Conservation (phyloP, 35 echinoderm and acorn worm species). For the Apostichopus japonicus region DNA sequence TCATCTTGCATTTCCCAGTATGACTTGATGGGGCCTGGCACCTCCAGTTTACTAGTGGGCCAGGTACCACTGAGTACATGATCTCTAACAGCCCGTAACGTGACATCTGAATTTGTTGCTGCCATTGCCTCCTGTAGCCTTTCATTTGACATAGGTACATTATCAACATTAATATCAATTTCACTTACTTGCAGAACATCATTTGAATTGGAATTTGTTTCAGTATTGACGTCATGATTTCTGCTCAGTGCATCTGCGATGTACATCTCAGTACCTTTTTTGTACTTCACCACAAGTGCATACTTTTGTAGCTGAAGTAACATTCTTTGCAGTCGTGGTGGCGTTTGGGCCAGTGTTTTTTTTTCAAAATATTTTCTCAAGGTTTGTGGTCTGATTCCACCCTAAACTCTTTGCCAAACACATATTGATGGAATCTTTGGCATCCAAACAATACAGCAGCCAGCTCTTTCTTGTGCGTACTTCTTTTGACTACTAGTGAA, state of each 20-base stretch:
- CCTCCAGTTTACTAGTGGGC: not conserved
- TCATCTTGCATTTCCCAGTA: constrained; percentile 32
- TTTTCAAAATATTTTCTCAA: constrained; percentile 42
- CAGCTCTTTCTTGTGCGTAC: constrained; percentile 42
- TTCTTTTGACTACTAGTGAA: not conserved
- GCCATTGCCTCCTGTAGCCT: constrained; percentile 20
- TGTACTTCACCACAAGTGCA: constrained; percentile 41
- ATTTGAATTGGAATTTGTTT: not conserved
- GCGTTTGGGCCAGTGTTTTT: not conserved
- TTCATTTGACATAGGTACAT: constrained; percentile 43
- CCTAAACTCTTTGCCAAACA: constrained; percentile 25
- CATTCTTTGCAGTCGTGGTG: constrained; percentile 46
- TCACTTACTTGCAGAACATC: constrained; percentile 21
- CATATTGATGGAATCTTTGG: constrained; percentile 52
- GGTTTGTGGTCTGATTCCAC: constrained; percentile 66
- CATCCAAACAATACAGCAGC: constrained; percentile 43
- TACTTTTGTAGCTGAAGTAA: constrained; percentile 33
- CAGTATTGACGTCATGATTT: constrained; percentile 1
- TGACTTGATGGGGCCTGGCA: not conserved
- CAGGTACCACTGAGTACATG: not conserved
- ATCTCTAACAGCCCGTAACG: constrained; percentile 12
- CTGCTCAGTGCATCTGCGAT: constrained; percentile 50
- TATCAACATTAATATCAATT: constrained; percentile 16
- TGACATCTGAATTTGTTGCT: not conserved
- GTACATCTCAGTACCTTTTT: constrained; percentile 47